Evolutionary conservation across 2,888 invertebrate species (phyloP).

Genomic region (Zhengitettix transpicula): DNA sequence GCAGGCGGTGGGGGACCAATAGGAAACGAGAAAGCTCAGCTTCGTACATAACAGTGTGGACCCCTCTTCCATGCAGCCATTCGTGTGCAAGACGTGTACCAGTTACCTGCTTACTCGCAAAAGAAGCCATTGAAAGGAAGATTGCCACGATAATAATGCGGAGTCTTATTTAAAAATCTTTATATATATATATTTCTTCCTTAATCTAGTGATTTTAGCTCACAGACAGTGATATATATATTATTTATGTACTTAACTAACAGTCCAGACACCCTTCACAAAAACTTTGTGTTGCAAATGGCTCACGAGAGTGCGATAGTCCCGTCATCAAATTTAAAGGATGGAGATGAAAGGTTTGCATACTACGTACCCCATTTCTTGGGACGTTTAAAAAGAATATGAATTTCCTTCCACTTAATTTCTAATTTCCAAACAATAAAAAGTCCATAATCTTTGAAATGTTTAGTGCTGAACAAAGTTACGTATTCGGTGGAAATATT

Average conservation of each 20-base stretch:
- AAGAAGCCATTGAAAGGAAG: slow-evolving; percentile 7
- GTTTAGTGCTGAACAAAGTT: not conserved
- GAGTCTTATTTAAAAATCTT: not conserved
- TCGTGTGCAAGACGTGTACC: slow-evolving; percentile 9
- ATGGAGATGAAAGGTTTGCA: slow-evolving; percentile 14
- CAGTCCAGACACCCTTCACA: slow-evolving; percentile 3
- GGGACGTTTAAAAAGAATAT: slow-evolving; percentile 1
- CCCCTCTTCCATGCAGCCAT: not conserved
- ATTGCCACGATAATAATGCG: slow-evolving; percentile 6
- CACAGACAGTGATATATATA: slow-evolving; percentile 3
- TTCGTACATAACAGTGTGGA: no score
- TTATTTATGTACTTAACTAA: slow-evolving; percentile 1
- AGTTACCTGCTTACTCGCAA: slow-evolving; percentile 1
- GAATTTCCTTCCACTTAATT: not conserved
- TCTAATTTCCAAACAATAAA: not conserved
- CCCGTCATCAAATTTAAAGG: slow-evolving; percentile 10
- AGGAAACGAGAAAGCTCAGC: no score
- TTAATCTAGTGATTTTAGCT: slow-evolving; percentile 4
- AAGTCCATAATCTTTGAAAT: not conserved
- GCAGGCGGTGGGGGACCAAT: no score
- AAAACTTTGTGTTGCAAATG: slow-evolving; percentile 5
- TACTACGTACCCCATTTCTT: not conserved
- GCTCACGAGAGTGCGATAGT: slow-evolving; percentile 13
- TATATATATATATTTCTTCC: not conserved
- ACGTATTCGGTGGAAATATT: not conserved